These are phyloP conservation scores for Trichopoda pennipes DNA, from an alignment of 2,888 invertebrate genomes.

Conservation along the genomic window DNA sequence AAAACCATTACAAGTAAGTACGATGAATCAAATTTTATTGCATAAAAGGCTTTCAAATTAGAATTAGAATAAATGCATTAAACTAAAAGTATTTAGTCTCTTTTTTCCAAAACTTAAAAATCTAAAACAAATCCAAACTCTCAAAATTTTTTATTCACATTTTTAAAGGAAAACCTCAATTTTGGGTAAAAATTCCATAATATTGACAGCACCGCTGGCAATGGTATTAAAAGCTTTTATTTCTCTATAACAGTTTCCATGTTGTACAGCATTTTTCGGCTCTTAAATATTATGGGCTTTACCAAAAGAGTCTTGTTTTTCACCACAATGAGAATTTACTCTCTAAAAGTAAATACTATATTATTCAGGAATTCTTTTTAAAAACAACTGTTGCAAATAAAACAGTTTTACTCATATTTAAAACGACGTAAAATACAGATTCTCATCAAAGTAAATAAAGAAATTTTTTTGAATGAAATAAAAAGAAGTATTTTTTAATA, in stretches of 20 bases:
- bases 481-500: neutral
- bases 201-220: neutral
- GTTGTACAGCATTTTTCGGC: slow-evolving; percentile 14
- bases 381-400: slow-evolving; percentile 63
- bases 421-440: slow-evolving; percentile 16
- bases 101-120: too few species aligned
- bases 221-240: slow-evolving; percentile 29
- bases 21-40: too few species aligned
- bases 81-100: too few species aligned
- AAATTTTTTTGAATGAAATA: slow-evolving; percentile 42
- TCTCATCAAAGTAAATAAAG: slow-evolving; percentile 44
- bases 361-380: slow-evolving; percentile 12
- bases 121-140: too few species aligned
- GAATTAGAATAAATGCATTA: too few species aligned
- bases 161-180: too few species aligned
- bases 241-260: slow-evolving; percentile 30
- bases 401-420: slow-evolving; percentile 22
- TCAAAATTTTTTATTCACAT: too few species aligned
- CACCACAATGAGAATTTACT: slow-evolving; percentile 1
- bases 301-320: neutral
- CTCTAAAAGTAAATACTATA: slow-evolving; percentile 10
- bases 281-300: neutral
- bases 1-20: too few species aligned
- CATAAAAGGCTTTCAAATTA: too few species aligned
- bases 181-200: too few species aligned